phyloP scores from a whole-genome alignment of 2,888 invertebrate genomes.

The Dendrolimus houi region DNA sequence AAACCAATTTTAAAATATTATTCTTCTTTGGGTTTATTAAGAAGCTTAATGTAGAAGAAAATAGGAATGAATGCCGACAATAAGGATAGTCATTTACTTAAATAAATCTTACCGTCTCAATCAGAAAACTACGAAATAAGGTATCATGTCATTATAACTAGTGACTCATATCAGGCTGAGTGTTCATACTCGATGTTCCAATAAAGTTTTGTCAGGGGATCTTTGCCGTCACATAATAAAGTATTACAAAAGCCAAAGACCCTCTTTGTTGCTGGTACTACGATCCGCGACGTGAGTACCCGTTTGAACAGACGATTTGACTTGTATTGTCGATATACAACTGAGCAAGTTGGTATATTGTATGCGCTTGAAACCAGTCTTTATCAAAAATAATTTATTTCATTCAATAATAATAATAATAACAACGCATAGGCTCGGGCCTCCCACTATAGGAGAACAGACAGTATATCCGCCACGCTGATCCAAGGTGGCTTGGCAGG shows the following conservation, averaged over 20 bases:
- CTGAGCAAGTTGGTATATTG: no score
- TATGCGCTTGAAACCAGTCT: no score
- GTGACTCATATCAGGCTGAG: constrained; percentile 58
- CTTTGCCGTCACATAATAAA: constrained; percentile 74
- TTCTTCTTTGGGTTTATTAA: no score
- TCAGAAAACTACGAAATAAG: constrained; percentile 41
- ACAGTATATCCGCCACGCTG: no score
- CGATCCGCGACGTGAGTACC: constrained; percentile 54
- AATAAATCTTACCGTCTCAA: constrained; percentile 24
- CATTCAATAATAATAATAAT: no score
- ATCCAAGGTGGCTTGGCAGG: no score
- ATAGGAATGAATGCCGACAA: constrained; percentile 8
- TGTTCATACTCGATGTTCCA: constrained; percentile 69
- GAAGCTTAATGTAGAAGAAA: no score
- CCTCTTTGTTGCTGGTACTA: constrained; percentile 75
- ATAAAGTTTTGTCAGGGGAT: constrained; percentile 75
- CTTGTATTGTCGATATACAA: constrained; percentile 17
- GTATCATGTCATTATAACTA: constrained; percentile 48
- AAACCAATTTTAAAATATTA: no score
- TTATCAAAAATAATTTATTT: no score
- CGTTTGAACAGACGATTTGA: constrained; percentile 35
- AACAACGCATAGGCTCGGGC: no score
- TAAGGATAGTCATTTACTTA: constrained; percentile 15
- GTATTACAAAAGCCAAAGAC: constrained; percentile 76
- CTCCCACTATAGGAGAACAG: no score